phyloP scores from a whole-genome alignment of 2,888 invertebrate species.

The Leptopilina drosophilae region DNA sequence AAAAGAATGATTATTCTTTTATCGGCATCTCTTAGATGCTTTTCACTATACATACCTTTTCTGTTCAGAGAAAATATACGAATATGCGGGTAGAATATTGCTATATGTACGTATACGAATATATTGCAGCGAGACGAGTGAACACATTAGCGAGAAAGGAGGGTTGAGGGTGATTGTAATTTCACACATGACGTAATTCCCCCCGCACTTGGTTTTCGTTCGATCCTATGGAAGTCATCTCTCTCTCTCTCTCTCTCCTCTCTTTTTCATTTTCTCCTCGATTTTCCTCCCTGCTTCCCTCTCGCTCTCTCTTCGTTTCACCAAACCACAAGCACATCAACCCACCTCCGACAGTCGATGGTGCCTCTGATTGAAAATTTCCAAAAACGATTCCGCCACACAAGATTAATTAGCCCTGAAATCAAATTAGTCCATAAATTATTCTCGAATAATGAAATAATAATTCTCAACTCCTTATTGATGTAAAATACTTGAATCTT shows the following conservation, averaged over 20 bases:
- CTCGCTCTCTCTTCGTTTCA: slow-evolving; percentile 18
- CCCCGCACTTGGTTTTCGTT: slow-evolving; percentile 47
- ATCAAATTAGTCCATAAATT: slow-evolving; percentile 6
- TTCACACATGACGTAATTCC: slow-evolving; percentile 71
- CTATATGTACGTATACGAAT: slow-evolving; percentile 33
- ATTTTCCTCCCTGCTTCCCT: too few species aligned
- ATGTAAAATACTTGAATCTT: too few species aligned
- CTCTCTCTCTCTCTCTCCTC: slow-evolving; percentile 29
- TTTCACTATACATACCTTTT: not conserved
- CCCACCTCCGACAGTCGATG: slow-evolving; percentile 50
- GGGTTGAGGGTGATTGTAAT: slow-evolving; percentile 68
- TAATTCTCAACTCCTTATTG: not conserved
- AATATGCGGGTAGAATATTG: slow-evolving; percentile 4
- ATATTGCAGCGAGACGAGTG: slow-evolving; percentile 56
- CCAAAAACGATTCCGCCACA: slow-evolving; percentile 24
- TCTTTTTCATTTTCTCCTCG: slow-evolving; percentile 28
- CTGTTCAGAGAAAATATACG: slow-evolving; percentile 7
- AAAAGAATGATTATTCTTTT: not conserved
- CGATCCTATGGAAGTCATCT: slow-evolving; percentile 40
- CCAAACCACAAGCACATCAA: slow-evolving; percentile 32
- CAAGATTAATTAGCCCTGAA: slow-evolving; percentile 17
- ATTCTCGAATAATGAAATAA: slow-evolving; percentile 2
- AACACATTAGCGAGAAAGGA: slow-evolving; percentile 61
- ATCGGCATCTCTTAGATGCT: slow-evolving; percentile 24
- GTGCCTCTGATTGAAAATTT: slow-evolving; percentile 59